Evolutionary conservation across 2,797 vertebrate species (phyloP).

Genomic region (Sebastes aleutianus): DNA sequence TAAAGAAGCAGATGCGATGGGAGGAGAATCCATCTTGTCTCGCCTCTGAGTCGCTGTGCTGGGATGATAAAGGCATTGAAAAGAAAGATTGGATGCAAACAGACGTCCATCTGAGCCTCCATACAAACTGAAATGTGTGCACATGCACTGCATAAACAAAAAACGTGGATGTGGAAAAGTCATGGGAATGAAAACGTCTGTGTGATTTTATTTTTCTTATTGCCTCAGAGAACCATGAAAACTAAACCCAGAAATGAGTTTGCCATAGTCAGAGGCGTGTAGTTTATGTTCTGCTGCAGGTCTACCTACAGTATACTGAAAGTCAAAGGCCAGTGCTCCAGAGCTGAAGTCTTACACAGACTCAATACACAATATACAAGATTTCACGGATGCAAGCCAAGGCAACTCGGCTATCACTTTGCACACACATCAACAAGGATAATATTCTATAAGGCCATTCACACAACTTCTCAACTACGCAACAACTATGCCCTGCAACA

Average conservation of each 20-base stretch:
- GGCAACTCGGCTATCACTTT: background rate
- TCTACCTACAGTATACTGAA: background rate
- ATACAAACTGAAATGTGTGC: constrained; percentile 31
- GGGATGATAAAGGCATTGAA: constrained; percentile 57
- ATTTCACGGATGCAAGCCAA: background rate
- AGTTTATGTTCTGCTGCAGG: background rate
- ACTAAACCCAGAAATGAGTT: constrained; percentile 2
- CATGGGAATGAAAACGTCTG: constrained; percentile 6
- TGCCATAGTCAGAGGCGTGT: background rate
- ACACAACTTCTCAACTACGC: background rate
- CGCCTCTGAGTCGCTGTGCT: constrained; percentile 37
- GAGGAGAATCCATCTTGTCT: constrained; percentile 66
- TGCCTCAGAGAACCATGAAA: constrained; percentile 14
- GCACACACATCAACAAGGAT: background rate
- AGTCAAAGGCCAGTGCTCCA: background rate
- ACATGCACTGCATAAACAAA: constrained; percentile 16
- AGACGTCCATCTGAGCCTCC: constrained; percentile 45
- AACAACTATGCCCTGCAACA: background rate
- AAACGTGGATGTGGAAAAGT: background rate
- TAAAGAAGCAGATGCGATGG: constrained; percentile 42
- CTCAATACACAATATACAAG: background rate
- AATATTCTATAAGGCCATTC: background rate
- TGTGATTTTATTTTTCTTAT: constrained; percentile 21
- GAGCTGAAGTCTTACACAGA: background rate
- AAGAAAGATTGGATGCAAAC: constrained; percentile 56